Conservation (phyloP, 1,140 invertebrate species). For the Trichogramma pretiosum region DNA sequence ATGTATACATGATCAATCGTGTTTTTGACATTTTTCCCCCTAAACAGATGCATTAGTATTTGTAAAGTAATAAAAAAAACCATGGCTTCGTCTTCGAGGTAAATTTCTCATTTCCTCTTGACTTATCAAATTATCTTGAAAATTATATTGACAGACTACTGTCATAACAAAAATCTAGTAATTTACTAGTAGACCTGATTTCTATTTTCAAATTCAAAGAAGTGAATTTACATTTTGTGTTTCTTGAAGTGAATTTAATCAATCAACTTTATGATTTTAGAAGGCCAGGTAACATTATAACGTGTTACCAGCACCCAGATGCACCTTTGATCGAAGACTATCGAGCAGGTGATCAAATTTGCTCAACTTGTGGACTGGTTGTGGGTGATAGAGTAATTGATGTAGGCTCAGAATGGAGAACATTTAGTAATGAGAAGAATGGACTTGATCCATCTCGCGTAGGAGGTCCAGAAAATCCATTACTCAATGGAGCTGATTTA, state of each 20-base stretch:
- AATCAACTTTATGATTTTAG: slow-evolving; percentile 32
- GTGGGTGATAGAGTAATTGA: slow-evolving; percentile 99
- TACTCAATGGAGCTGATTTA: slow-evolving; percentile 91
- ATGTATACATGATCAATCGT: no score
- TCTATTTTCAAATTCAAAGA: slow-evolving; percentile 9
- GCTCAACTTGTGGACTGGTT: slow-evolving; percentile 96
- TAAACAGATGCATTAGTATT: no score
- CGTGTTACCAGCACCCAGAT: slow-evolving; percentile 91
- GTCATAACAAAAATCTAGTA: no score
- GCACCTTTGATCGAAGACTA: slow-evolving; percentile 95
- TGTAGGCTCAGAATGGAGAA: slow-evolving; percentile 99
- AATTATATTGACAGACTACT: no score
- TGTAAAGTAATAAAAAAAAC: no score
- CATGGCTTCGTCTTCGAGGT: no score
- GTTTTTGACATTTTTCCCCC: no score
- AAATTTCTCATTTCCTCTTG: no score
- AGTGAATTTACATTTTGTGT: no score
- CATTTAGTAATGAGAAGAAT: slow-evolving; percentile 97
- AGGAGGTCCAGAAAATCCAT: slow-evolving; percentile 90
- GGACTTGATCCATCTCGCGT: slow-evolving; percentile 98
- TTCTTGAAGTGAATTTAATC: no score
- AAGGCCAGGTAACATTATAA: slow-evolving; percentile 63
- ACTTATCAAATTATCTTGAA: no score
- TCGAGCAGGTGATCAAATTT: slow-evolving; percentile 97
- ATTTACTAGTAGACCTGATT: no score